Percentiles rank a stretch among this genome's conserved stretches.
Evolutionary conservation across 2,797 vertebrate species (phyloP).

Genomic region (Rhinatrema bivittatum): DNA sequence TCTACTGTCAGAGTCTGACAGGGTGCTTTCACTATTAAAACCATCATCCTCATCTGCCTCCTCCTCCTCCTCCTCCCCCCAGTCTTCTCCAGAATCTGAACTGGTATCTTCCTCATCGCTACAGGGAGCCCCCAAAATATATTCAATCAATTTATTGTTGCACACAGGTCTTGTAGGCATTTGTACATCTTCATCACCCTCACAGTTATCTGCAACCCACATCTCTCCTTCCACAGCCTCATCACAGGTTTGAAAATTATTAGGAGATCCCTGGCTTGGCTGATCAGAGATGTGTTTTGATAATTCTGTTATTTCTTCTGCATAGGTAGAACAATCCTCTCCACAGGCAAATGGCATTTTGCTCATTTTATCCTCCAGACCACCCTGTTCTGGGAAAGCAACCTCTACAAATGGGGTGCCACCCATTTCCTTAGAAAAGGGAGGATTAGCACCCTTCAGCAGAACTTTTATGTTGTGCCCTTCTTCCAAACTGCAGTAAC

Average conservation of each 20-base stretch:
- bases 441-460: too few species aligned
- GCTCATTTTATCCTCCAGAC: too few species aligned
- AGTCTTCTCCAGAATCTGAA: slow-evolving; percentile 43
- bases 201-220: background rate
- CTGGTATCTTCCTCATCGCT: slow-evolving; percentile 61
- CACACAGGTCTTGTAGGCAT: slow-evolving; percentile 47
- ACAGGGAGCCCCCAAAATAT: slow-evolving; percentile 78
- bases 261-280: background rate
- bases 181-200: background rate
- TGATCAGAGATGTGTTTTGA: too few species aligned
- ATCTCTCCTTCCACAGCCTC: background rate
- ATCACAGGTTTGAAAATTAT: background rate
- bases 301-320: too few species aligned
- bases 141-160: slow-evolving; percentile 83
- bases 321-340: too few species aligned
- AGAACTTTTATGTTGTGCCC: slow-evolving; percentile 40
- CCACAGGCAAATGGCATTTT: too few species aligned
- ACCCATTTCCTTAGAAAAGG: too few species aligned
- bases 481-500: slow-evolving; percentile 86
- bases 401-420: background rate
- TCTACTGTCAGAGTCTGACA: slow-evolving; percentile 44
- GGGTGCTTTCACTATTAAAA: slow-evolving; percentile 74
- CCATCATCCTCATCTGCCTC: slow-evolving; percentile 65
- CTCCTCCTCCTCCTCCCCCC: slow-evolving; percentile 46
- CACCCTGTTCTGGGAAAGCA: too few species aligned